These are phyloP conservation scores for Menidia beryllina DNA, from an alignment of 2,113 vertebrate genomes.

Conservation along the genomic window DNA sequence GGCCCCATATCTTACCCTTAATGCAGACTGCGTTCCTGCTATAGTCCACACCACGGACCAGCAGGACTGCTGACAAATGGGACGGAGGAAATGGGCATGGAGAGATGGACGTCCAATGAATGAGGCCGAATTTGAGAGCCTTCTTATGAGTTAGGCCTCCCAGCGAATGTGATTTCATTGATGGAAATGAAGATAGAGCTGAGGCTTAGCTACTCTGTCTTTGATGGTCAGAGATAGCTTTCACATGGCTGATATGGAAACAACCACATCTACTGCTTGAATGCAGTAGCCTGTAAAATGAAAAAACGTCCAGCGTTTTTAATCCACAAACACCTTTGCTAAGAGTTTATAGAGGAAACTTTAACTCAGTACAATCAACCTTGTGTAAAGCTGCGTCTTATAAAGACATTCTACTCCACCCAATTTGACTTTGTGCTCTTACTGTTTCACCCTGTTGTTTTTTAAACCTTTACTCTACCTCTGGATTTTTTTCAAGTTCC, in stretches of 20 bases:
- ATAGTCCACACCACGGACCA: constrained; percentile 39
- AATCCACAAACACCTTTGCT: constrained; percentile 49
- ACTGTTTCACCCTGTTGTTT: constrained; percentile 24
- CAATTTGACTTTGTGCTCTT: constrained; percentile 39
- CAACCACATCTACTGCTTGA: constrained; percentile 52
- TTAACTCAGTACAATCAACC: constrained; percentile 70
- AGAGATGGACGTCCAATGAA: constrained; percentile 49
- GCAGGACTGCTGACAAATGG: constrained; percentile 67
- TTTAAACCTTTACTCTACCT: constrained; percentile 22
- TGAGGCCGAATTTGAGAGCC: constrained; percentile 58
- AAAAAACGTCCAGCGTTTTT: constrained; percentile 47
- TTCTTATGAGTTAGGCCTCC: constrained; percentile 60
- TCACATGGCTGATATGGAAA: constrained; percentile 70
- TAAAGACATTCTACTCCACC: constrained; percentile 40
- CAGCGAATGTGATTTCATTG: constrained; percentile 72
- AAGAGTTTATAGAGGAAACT: constrained; percentile 37
- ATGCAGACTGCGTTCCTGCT: constrained; percentile 51
- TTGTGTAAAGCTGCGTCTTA: constrained; percentile 61
- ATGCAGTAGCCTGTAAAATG: constrained; percentile 53
- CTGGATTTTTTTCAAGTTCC: constrained; percentile 40
- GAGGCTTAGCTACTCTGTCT: constrained; percentile 54
- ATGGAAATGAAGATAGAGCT: constrained; percentile 73
- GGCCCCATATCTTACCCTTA: constrained; percentile 72
- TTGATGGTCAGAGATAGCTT: constrained; percentile 66
- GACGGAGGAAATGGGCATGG: constrained; percentile 23